A percentile compares a stretch with the other conserved stretches of the same genome.
Evolutionary conservation across 2,113 vertebrate genomes (phyloP).

Genomic region (Sitta europaea): DNA sequence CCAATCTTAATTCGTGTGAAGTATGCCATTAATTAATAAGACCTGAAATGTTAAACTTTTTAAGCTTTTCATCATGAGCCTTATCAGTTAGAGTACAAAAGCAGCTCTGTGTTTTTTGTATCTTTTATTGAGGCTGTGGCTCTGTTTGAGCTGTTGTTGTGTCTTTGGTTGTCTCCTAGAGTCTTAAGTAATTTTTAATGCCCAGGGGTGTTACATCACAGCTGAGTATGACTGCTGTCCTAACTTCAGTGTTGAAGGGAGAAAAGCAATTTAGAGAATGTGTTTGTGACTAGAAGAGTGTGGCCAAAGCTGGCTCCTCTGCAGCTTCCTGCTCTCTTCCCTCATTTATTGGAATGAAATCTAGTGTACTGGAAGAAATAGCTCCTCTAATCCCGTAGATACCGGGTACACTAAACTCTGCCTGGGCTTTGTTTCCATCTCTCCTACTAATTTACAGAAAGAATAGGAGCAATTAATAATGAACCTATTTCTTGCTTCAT

Average conservation of each 20-base stretch:
- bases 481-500: not conserved
- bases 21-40: not conserved
- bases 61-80: not conserved
- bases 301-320: not conserved
- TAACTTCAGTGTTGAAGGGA: not conserved
- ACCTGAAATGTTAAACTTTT: not conserved
- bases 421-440: not conserved
- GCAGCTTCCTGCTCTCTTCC: not conserved
- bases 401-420: not conserved
- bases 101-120: not conserved
- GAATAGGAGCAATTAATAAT: not conserved
- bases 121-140: not conserved
- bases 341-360: not conserved
- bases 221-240: not conserved
- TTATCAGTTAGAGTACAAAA: not conserved
- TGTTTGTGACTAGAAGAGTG: not conserved
- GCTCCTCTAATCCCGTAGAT: not conserved
- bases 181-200: slow-evolving; percentile 11
- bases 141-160: not conserved
- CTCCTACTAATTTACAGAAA: not conserved
- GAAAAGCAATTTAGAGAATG: not conserved
- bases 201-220: not conserved
- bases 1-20: not conserved
- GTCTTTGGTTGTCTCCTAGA: not conserved
- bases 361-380: not conserved